Evolutionary conservation across 2,113 vertebrate species (phyloP), one percentile per base, ranked within the genome.

Genomic region (Bucco capensis): DNA sequence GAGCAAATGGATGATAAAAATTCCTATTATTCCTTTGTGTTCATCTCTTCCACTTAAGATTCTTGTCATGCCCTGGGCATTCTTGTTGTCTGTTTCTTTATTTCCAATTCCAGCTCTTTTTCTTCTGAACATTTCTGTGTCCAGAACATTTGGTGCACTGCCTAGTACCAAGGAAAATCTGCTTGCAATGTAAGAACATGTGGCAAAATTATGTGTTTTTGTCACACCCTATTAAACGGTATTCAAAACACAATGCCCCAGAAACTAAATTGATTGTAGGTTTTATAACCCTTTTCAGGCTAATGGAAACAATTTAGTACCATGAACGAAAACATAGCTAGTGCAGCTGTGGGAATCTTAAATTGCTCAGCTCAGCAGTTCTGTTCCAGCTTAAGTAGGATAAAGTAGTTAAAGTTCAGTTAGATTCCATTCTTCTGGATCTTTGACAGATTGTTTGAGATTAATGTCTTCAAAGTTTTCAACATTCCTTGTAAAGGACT

Each of bases 231-330:
- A 96, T 97, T 98, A 97, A 98, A 97, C 4, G 38, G 93, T 97
- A 97, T 97, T 97, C 97, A 96, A 97, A 98, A 97, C 96, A 97
- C 95, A 97, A 97, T 97, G 94, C 96, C 94, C 90, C 94, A 97
- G 96, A 98, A 98, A 97, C 95, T 91, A 97, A 97, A 97, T 94
- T 97, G 96, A 97, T 97, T 97, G 94, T 96, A 96, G 94, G 92
- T 97, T 98, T 97, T 97, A 97, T 97, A 97, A 96, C 92, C 93
- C 95, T 96, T 96, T 97, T 93, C 95, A 97, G 89, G 69, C 95
- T 96, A 97, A 97, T 96, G 93, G 96, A 98, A 97, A 97, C 93
- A 97, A 96, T 97, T 97, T 97, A 94, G 93, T 95, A 93, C 96
- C 94, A 97, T 94, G 97, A 97, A 97, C 33, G 44, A 95, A 96